Percentiles rank a stretch among this genome's conserved stretches.
Conservation (phyloP, 2,888 invertebrate genomes). For the Dasysyrphus albostriatus region DNA sequence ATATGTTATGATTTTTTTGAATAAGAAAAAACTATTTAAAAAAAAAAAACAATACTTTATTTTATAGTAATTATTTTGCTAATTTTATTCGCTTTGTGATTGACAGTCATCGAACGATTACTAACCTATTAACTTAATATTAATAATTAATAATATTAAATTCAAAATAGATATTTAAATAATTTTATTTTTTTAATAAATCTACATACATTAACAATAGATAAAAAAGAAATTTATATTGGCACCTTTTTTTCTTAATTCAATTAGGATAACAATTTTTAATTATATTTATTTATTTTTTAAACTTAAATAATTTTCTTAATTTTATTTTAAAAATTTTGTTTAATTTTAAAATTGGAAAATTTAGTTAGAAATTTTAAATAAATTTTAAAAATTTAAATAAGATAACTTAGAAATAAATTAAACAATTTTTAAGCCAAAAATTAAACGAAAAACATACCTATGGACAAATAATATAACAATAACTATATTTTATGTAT, state of each 20-base stretch:
- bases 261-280: slow-evolving; percentile 60
- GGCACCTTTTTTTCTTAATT: slow-evolving; percentile 71
- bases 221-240: slow-evolving; percentile 51
- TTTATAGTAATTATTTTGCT: slow-evolving; percentile 50
- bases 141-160: slow-evolving; percentile 21
- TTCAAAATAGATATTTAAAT: slow-evolving; percentile 1
- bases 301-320: background rate
- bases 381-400: slow-evolving; percentile 13
- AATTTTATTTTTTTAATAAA: background rate
- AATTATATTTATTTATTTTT: background rate
- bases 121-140: slow-evolving; percentile 19
- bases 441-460: background rate
- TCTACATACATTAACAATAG: slow-evolving; percentile 21
- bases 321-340: slow-evolving; percentile 6
- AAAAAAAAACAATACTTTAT: slow-evolving; percentile 6
- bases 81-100: slow-evolving; percentile 57
- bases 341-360: background rate
- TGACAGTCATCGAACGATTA: slow-evolving; percentile 58
- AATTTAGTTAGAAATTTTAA: slow-evolving; percentile 4
- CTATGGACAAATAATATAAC: background rate
- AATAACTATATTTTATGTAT: background rate
- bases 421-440: slow-evolving; percentile 22
- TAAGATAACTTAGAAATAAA: slow-evolving; percentile 10
- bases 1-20: too few relatives aligned
- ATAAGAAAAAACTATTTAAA: too few relatives aligned